Evolutionary conservation across 2,888 invertebrate genomes (phyloP).

Genomic region (Onthophagus sagittarius): DNA sequence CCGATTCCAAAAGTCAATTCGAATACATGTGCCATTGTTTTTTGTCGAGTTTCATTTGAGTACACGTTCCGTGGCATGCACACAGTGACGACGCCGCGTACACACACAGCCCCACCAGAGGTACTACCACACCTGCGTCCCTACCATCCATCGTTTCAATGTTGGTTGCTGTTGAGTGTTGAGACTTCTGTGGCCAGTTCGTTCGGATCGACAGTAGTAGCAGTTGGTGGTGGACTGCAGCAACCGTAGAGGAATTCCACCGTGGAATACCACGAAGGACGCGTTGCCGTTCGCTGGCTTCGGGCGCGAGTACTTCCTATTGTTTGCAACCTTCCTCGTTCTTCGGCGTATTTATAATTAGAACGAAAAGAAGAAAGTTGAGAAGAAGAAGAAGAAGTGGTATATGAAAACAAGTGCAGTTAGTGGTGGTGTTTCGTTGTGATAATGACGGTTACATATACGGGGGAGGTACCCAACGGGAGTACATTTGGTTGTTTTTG

Average conservation of each 20-base stretch:
- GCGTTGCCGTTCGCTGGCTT: not conserved
- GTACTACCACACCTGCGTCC: not conserved
- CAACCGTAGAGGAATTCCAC: not conserved
- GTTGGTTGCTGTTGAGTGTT: not conserved
- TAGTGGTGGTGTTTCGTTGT: slow-evolving; percentile 18
- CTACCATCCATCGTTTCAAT: not conserved
- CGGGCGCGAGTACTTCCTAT: not conserved
- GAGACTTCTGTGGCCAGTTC: not conserved
- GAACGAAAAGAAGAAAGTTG: not conserved
- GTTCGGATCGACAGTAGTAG: not conserved
- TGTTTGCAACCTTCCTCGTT: not conserved
- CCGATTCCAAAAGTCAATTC: not conserved
- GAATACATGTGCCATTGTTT: not conserved
- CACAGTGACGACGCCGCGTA: not conserved
- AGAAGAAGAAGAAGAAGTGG: not conserved
- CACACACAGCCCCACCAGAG: not conserved
- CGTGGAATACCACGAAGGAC: not conserved
- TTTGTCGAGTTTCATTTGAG: not conserved
- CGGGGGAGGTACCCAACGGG: slow-evolving; percentile 86
- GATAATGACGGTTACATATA: slow-evolving; percentile 83
- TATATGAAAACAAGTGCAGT: slow-evolving; percentile 10
- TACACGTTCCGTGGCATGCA: not conserved
- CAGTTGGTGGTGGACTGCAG: not conserved
- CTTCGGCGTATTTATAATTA: too few relatives aligned
- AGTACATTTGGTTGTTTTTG: slow-evolving; percentile 92